phyloP scores from a whole-genome alignment of 2,797 vertebrate genomes.

The Sarcophilus harrisii region DNA sequence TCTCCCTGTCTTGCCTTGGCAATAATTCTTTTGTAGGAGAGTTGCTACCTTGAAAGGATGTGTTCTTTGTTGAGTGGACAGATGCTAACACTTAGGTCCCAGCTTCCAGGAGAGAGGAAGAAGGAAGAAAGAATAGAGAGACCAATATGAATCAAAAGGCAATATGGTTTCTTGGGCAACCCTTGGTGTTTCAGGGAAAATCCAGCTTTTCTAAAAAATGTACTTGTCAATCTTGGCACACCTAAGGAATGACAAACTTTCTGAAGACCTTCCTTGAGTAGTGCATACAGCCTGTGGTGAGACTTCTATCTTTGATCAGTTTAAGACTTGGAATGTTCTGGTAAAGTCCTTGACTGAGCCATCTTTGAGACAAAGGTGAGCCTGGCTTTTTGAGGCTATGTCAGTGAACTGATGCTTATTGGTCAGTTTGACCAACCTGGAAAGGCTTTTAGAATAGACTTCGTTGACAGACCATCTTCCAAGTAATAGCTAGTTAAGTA shows the following conservation, averaged over 20 bases:
- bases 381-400: background rate
- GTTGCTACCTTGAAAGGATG: conserved; percentile 17
- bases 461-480: background rate
- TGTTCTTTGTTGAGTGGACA: conserved; percentile 9
- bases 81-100: background rate
- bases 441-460: background rate
- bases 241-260: background rate
- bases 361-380: background rate
- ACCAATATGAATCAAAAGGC: background rate
- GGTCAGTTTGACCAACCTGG: background rate
- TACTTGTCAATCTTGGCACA: background rate
- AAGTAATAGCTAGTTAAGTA: background rate
- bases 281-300: background rate
- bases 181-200: background rate
- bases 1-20: background rate
- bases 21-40: conserved; percentile 30
- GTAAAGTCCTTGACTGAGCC: background rate
- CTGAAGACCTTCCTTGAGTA: background rate
- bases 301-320: background rate
- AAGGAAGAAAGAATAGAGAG: background rate
- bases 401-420: background rate
- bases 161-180: background rate
- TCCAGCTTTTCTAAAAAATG: background rate
- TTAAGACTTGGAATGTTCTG: background rate
- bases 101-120: background rate